Evolutionary conservation across 2,888 invertebrate species (phyloP), one percentile per base, ranked within the genome.

Genomic region (Lepetodrilus schrolli): DNA sequence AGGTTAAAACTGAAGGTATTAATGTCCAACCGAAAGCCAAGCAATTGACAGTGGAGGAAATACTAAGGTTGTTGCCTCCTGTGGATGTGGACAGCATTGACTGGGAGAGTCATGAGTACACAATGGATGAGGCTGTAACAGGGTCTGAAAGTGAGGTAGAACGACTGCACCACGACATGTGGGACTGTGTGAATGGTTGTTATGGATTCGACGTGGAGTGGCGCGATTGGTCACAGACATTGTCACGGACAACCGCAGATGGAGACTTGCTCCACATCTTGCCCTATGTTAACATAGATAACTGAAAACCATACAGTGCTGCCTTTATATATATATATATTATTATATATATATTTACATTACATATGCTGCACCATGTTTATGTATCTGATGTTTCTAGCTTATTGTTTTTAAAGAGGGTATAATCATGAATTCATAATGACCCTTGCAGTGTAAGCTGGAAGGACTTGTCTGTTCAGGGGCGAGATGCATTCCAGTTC

Each of bases 201-300:
- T 90, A 88, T 80, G 92, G 92, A 88, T 78, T 84, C 58, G 82
- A 89, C 73, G 90, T 90, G n/a, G 82, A 87, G 66, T 98, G 97
- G 93, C 93, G 94, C 83, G 95, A 96, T 92, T 98, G 97, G 96
- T 95, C 96, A 91, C 94, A 97, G 92, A 94, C 95, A 90, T 93
- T 95, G 81, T 94, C 94, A 84, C 92, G 93, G 87, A 92, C 93
- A 88, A 94, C 95, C 78, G 93, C 93, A 86, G 93, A 95, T 88
- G 95, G 94, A 88, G 94, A 95, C 90, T 92, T 93, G 89, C 93
- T 98, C 90, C 93, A 95, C 91, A 96, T 98, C 93, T 93, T 98
- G 94, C 98, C 98, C 92, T 98, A 98, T 92, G 96, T 97, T 92
- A 95, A 97, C 91, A 95, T 97, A 92, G 97, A 97, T 94, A 97